phyloP scores from a whole-genome alignment of 1,140 invertebrate genomes.

The Cardiocondyla obscurior region DNA sequence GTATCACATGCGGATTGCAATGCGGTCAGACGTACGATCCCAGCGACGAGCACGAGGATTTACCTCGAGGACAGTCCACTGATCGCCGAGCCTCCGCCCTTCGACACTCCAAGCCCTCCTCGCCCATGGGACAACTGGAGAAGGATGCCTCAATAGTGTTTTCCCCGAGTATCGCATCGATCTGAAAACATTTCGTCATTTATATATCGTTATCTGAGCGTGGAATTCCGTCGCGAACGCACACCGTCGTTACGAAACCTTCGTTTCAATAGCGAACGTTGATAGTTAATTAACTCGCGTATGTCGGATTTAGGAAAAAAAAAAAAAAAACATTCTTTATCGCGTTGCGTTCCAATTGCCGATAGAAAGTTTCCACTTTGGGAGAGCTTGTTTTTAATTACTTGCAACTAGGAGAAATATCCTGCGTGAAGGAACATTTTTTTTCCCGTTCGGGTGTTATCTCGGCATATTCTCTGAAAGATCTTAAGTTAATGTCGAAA shows the following conservation, averaged over 20 bases:
- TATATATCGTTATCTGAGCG: not conserved
- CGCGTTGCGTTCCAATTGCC: not conserved
- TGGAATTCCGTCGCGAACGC: not conserved
- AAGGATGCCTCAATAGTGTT: constrained; percentile 76
- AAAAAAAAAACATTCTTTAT: not conserved
- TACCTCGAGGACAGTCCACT: constrained; percentile 83
- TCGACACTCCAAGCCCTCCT: constrained; percentile 82
- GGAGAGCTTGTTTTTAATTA: not conserved
- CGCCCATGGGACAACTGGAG: constrained; percentile 80
- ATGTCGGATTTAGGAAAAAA: not conserved
- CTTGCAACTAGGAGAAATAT: not conserved
- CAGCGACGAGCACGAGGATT: constrained; percentile 4
- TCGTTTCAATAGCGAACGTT: constrained; percentile 1
- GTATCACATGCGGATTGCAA: not conserved
- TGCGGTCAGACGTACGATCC: not conserved
- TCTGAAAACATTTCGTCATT: constrained; percentile 69
- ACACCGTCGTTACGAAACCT: not conserved
- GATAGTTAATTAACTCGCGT: not conserved
- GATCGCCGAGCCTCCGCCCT: constrained; percentile 82
- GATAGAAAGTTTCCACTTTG: not conserved
- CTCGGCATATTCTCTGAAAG: not conserved
- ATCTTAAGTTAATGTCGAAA: not conserved
- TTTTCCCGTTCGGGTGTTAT: too few relatives aligned
- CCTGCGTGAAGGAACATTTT: too few relatives aligned
- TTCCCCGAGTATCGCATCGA: constrained; percentile 80